These are phyloP conservation scores for Drosophila anceps DNA, from an alignment of 2,888 invertebrate genomes.

Conservation along the genomic window DNA sequence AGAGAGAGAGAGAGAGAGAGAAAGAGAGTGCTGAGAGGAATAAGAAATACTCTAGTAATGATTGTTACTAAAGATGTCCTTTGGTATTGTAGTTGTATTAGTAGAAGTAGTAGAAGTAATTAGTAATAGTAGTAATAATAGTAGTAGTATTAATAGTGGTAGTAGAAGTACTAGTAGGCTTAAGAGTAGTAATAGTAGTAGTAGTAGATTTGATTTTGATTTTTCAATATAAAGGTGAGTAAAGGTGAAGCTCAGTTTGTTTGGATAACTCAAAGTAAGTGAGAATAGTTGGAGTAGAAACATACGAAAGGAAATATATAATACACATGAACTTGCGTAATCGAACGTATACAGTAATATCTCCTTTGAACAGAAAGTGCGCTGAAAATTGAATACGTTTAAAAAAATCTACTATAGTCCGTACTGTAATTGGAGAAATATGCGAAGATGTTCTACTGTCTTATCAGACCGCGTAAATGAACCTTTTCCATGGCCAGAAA, in stretches of 20 bases:
- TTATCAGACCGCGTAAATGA: neutral
- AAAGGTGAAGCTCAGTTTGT: no score
- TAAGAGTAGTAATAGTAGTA: neutral
- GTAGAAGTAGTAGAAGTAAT: neutral
- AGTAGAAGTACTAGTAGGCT: neutral
- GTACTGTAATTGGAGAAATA: neutral
- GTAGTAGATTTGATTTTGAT: no score
- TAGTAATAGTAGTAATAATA: neutral
- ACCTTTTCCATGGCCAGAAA: neutral
- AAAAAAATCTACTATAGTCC: no score
- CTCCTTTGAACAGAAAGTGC: no score
- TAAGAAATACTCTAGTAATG: neutral
- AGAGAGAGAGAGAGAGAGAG: fast-evolving
- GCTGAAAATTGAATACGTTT: no score
- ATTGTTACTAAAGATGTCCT: neutral
- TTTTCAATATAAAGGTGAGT: no score
- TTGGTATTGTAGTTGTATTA: neutral
- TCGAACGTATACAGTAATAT: no score
- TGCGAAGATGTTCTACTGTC: no score
- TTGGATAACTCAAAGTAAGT: no score
- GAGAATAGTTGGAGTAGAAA: no score
- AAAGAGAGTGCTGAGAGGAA: neutral
- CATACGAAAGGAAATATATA: no score
- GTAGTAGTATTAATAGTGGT: neutral
- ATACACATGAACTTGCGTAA: no score